phyloP scores from a whole-genome alignment of 2,888 invertebrate species.

The Tenodera sinensis region DNA sequence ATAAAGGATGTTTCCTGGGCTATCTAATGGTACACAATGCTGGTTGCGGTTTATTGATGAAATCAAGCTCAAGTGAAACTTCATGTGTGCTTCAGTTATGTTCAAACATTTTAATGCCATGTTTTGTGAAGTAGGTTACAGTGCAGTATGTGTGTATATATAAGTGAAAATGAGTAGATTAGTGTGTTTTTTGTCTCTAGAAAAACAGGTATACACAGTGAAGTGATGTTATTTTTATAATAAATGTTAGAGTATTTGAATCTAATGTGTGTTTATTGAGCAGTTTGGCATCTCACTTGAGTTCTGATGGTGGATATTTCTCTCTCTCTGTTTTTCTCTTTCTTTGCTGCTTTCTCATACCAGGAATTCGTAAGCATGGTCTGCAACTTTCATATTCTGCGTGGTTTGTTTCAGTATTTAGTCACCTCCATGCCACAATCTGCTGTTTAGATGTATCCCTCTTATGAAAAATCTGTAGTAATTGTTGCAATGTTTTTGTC shows the following conservation, averaged over 20 bases:
- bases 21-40: too few relatives aligned
- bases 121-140: too few relatives aligned
- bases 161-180: neutral
- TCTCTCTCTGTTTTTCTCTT: neutral
- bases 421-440: neutral
- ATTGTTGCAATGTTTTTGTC: too few relatives aligned
- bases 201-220: neutral
- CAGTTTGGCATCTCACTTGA: neutral
- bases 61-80: too few relatives aligned
- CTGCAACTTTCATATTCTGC: neutral
- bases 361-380: neutral
- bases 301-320: neutral
- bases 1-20: too few relatives aligned
- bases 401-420: neutral
- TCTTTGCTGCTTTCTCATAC: neutral
- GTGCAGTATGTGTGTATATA: too few relatives aligned
- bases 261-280: neutral
- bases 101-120: too few relatives aligned
- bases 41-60: too few relatives aligned
- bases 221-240: neutral
- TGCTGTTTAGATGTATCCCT: neutral
- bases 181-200: neutral
- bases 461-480: neutral
- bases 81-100: too few relatives aligned
- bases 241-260: too few relatives aligned